Conservation (phyloP, 2,797 vertebrate genomes). For the Chaunax sp. region DNA sequence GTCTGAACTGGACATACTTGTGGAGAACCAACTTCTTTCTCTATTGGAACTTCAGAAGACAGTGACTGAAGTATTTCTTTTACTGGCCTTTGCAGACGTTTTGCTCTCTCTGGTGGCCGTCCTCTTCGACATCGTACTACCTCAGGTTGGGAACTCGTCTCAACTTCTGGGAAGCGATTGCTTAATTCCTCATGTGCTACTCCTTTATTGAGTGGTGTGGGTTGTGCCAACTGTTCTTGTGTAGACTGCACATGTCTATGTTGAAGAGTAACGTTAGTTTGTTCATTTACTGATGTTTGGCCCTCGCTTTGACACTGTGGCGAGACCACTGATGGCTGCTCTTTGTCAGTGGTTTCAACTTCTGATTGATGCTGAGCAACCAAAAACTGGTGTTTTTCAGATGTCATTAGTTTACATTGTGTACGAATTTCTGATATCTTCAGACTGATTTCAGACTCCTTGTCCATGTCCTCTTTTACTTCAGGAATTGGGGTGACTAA, state of each 20-base stretch:
- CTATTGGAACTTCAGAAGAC: neutral
- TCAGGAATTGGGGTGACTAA: conserved; percentile 32
- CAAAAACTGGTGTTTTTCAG: neutral
- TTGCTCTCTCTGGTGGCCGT: conserved; percentile 46
- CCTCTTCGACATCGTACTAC: conserved; percentile 35
- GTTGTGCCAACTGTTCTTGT: conserved; percentile 3
- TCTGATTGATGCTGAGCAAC: conserved; percentile 1
- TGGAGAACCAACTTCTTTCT: neutral
- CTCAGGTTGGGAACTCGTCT: neutral
- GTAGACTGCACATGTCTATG: neutral
- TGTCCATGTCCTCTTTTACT: conserved; percentile 10
- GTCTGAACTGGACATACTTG: neutral
- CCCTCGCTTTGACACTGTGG: conserved; percentile 10
- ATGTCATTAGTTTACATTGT: neutral
- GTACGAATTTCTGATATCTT: conserved; percentile 12
- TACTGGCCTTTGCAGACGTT: neutral
- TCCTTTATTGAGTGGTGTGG: conserved; percentile 10
- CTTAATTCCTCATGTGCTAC: conserved; percentile 1
- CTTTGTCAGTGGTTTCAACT: conserved; percentile 1
- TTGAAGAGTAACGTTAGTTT: neutral
- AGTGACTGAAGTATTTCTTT: neutral
- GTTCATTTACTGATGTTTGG: neutral
- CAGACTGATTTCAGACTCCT: conserved; percentile 16
- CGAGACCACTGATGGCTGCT: neutral
- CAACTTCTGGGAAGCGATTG: neutral